These are phyloP conservation scores for Cephalopholis sonnerati DNA, from an alignment of 2,113 vertebrate genomes.

Conservation along the genomic window DNA sequence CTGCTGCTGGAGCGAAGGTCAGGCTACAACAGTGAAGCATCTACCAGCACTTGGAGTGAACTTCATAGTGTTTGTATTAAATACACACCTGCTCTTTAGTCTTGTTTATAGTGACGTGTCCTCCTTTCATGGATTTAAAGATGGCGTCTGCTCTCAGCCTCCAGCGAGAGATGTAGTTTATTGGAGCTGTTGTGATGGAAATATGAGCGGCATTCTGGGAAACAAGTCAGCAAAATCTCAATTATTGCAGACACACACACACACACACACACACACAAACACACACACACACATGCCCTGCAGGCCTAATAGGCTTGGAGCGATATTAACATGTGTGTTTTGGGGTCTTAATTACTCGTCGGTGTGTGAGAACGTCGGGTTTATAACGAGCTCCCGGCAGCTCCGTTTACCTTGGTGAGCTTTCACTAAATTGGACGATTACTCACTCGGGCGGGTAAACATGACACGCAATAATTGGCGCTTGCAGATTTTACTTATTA, in stretches of 20 bases:
- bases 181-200: constrained; percentile 4
- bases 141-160: constrained; percentile 10
- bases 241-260: constrained; percentile 2
- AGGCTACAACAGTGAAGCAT: background rate
- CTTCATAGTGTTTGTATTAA: background rate
- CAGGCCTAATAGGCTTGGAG: constrained; percentile 69
- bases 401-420: constrained; percentile 74
- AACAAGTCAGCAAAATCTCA: constrained; percentile 37
- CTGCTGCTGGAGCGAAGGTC: too few relatives aligned
- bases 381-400: constrained; percentile 73
- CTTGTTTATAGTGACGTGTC: constrained; percentile 19
- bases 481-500: constrained; percentile 84
- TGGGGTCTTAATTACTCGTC: constrained; percentile 79
- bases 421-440: constrained; percentile 82
- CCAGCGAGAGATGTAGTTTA: constrained; percentile 17
- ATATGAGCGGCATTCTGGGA: constrained; percentile 50
- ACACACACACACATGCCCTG: constrained; percentile 10
- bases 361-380: constrained; percentile 55
- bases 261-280: constrained; percentile 11
- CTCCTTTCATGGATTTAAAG: constrained; percentile 20
- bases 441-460: constrained; percentile 80
- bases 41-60: too few relatives aligned
- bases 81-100: background rate
- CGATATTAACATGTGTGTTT: constrained; percentile 79
- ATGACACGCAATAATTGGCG: constrained; percentile 82